Evolutionary conservation across 1,140 invertebrate genomes (phyloP).

Genomic region (Triops longicaudatus): DNA sequence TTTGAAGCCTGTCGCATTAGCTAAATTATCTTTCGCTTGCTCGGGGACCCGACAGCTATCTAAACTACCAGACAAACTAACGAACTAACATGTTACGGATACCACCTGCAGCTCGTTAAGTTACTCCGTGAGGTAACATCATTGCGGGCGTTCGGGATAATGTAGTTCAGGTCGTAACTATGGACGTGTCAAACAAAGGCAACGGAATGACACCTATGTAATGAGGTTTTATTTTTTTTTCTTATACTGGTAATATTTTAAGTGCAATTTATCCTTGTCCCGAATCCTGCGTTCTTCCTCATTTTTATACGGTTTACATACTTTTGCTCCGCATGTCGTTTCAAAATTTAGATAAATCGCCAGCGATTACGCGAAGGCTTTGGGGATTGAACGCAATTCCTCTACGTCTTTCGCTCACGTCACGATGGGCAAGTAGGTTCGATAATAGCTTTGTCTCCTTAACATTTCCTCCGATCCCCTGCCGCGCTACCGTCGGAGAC

Average conservation of each 20-base stretch:
- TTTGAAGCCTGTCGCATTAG: neutral
- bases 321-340: neutral
- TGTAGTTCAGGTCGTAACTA: neutral
- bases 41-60: neutral
- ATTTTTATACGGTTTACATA: neutral
- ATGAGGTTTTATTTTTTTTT: too few species aligned
- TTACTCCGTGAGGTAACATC: neutral
- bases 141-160: neutral
- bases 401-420: neutral
- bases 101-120: conserved; percentile 9
- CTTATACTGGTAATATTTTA: too few species aligned
- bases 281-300: neutral
- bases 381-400: neutral
- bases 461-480: neutral
- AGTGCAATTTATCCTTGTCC: too few species aligned
- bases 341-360: neutral
- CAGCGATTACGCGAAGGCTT: neutral
- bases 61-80: neutral
- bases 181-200: neutral
- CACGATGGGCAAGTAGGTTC: conserved; percentile 5
- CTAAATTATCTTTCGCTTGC: neutral
- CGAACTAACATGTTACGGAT: neutral
- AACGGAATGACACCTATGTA: neutral
- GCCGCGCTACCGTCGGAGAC: conserved; percentile 7
- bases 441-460: conserved; percentile 10